These are phyloP conservation scores for Caenorhabditis elegans DNA, from an alignment of 1,140 invertebrate species.

Conservation along the genomic window WBcel235 BX284604.4:12145001-12145500, in stretches of 20 bases:
- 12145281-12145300: neutral
- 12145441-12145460: too few relatives aligned
- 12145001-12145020: neutral
- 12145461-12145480: too few relatives aligned
- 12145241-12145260: neutral
- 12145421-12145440: neutral
- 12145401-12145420: neutral
- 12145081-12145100: neutral
- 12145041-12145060: neutral
- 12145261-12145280: neutral
- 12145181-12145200: neutral
- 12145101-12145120: neutral
- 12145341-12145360: neutral
- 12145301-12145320: neutral
- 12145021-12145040: neutral
- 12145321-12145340: neutral
- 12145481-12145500: too few relatives aligned
- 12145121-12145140: too few relatives aligned
- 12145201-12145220: neutral
- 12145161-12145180: neutral
- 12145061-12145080: neutral
- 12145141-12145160: neutral
- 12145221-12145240: too few relatives aligned
- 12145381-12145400: neutral
- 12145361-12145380: neutral